Evolutionary conservation across 2,888 invertebrate species (phyloP), one percentile per base, ranked within the genome.

Genomic region (Drepana falcataria): DNA sequence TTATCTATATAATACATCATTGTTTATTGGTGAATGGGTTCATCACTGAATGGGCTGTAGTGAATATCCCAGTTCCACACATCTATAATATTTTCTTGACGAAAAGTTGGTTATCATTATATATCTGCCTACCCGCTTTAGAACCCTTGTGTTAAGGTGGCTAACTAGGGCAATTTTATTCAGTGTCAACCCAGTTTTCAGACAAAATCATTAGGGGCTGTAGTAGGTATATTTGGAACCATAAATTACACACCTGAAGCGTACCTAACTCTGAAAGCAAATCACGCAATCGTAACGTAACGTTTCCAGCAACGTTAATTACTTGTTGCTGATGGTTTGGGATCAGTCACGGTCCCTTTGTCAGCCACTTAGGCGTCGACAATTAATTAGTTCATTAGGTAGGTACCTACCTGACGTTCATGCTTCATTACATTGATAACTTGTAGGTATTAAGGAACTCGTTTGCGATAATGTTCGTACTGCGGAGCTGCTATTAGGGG

Each of bases 361-460:
- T 73, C 69, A 68, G 68, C 69, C 71, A 75, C 70, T 75, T 73
- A 71, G 69, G 68, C 62, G 66, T 64, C 63, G 57, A 63, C 75
- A 72, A 79, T 75, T 79, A 80, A 78, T 79, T 79, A 73, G 70
- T 75, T 79, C 71, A 71, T 77, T 75, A 44, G 44, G 44, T 44
- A 44, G 44, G 44, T 44, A 73, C 66, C 70, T 44, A 73, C 66
- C 70, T 69, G 69, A 75, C 64, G 71, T 71, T 75, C 69, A 62
- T 67, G 73, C 73, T 71, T 77, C 78, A 79, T 79, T 80, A 69
- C 69, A 74, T 72, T 66, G 69, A 74, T 77, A 77, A 75, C 75
- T 76, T 71, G 72, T 68, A 70, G 70, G 71, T 74, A 71, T 70
- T 67, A 49, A 55, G 58, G 66, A 62, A 66, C 66, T 68, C 68